A percentile compares a stretch with the other conserved stretches of the same genome.
Evolutionary conservation across 2,113 vertebrate species (phyloP).

Genomic region (Cygnus atratus): DNA sequence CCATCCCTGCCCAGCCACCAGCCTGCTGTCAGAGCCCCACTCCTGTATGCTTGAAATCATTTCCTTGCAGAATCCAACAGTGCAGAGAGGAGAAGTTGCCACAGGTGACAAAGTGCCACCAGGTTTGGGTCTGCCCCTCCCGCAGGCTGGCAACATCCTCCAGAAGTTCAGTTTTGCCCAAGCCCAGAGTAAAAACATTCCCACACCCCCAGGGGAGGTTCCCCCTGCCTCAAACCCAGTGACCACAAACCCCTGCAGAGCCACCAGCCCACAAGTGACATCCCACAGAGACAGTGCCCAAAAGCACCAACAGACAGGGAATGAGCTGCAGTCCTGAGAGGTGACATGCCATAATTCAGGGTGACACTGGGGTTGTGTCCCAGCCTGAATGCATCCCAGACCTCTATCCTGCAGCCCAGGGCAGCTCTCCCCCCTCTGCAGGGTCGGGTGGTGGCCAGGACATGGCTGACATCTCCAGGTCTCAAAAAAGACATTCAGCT

Average conservation of each 20-base stretch:
- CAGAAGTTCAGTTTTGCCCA: neutral
- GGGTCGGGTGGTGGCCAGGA: accelerated
- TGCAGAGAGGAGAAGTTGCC: neutral
- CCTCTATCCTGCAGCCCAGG: neutral
- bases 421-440: neutral
- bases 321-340: neutral
- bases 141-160: neutral
- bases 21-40: neutral
- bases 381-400: neutral
- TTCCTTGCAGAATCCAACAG: neutral
- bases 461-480: neutral
- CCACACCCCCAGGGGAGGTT: neutral
- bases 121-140: neutral
- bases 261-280: accelerated
- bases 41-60: neutral
- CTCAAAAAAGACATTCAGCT: neutral
- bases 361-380: neutral
- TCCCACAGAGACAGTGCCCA: neutral
- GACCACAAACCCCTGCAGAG: neutral
- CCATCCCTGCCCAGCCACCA: neutral
- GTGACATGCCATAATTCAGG: neutral
- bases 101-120: neutral
- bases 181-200: neutral
- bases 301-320: neutral
- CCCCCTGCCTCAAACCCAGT: neutral